Base-by-base conservation (phyloP, 2,797 vertebrate species). In the Dipus sagitta region DNA sequence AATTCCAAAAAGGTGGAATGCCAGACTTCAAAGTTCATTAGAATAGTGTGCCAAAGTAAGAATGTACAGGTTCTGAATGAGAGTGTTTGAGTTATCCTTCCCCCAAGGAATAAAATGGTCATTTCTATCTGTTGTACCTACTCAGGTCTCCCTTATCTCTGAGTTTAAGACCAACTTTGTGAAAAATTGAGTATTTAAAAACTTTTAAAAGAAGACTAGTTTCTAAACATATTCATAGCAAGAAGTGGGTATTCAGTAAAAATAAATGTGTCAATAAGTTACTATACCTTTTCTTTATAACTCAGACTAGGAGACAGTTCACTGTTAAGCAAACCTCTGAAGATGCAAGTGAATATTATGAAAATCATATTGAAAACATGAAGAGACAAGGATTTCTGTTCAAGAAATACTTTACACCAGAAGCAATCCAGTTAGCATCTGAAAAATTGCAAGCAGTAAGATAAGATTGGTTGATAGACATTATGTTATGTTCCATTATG, bases 371-470 rank as follows among this genome's bases (percentile, higher is more conserved):
- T 30, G 97, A 98, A 38, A 92, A 96, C 3, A 95, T 98, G 86
- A 94, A 97, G 80, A 93, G 67, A 6, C 76, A 95, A 64, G 98
- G 98, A 52, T 98, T 99, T 95, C 86, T 94, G 64, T 96, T 84
- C 78, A 97, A 78, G 91, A 94, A 93, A 88, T 62, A 10, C 17
- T 91, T 98, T 76, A 98, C 98, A 8, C 81, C 94, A 0, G 86
- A 98, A 94, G 97, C 95, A 76, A 96, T 65, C n/a, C 94, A 81
- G 10, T 94, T 99, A 67, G 98, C 98, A 68, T 99, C 99, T 12
- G 85, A 96, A 72, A 97, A 98, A 83, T 92, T 99, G 28, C 98
- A 99, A 93, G 98, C 99, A 98, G 99, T 99, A 83, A 78, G 97
- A 86, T 99, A 83, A 78, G 97, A 86, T 2, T 76, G 75, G 10